Evolutionary conservation across 2,888 invertebrate genomes (phyloP), one percentile per base, ranked within the genome.

Genomic region (Trilocha varians): DNA sequence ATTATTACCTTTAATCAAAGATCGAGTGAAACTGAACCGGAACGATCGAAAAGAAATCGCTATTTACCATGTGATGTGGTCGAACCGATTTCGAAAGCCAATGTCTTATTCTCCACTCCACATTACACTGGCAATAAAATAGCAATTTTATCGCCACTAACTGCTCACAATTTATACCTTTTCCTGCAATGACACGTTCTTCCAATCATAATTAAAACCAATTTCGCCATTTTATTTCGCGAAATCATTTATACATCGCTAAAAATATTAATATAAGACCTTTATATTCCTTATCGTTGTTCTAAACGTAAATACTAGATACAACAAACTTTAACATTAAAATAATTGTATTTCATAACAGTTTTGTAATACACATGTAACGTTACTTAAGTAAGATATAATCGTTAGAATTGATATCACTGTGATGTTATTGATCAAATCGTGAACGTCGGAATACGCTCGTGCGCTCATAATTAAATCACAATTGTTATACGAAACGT

Each of bases 41-140:
- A 76, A 25, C 68, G 67, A 70, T 70, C 62, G 65, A 65, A 69
- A 73, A 70, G 71, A 78, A 76, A 76, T 76, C 70, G 63, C 67
- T 65, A 59, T 51, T 41, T 47, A 57, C 46, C 46, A 53, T 51
- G 54, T 57, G 59, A 70, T 70, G 67, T 60, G 60, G 64, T 65
- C 54, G 59, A 59, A 57, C 51, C 57, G 59, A 64, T 65, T 71
- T 69, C 61, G 63, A 67, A 64, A 67, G 64, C 56, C 57, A 59
- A 59, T 54, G 55, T 54, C 59, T 62, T 55, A 60, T 47, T 65
- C 46, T 34, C 43, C 42, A 49, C 50, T 47, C 36, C 49, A 57
- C 52, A 57, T 52, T 51, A 38, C 41, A 44, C 51, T 53, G 57
- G 51, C 54, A 43, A 53, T 65, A 62, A 62, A 62, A 57, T 35